Evolutionary conservation across 2,888 invertebrate genomes (phyloP).

Genomic region (Cerceris ruficornis): DNA sequence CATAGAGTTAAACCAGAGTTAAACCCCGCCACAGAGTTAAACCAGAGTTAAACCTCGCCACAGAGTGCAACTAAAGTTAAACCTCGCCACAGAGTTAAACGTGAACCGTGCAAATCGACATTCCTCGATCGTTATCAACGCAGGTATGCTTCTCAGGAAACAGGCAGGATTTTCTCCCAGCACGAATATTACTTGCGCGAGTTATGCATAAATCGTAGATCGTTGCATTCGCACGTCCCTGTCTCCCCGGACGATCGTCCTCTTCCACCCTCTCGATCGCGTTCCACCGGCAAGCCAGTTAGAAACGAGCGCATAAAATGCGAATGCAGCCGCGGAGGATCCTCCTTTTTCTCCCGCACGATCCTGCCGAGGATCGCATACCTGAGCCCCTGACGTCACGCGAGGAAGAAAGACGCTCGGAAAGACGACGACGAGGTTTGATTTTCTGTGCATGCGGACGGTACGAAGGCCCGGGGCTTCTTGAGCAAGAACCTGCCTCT

Average conservation of each 20-base stretch:
- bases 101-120: too few species aligned
- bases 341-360: slow-evolving; percentile 48
- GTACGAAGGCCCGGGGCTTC: slow-evolving; percentile 58
- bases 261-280: slow-evolving; percentile 21
- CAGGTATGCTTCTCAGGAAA: too few species aligned
- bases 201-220: background rate
- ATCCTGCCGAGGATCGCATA: slow-evolving; percentile 56
- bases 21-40: too few species aligned
- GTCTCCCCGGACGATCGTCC: slow-evolving; percentile 1
- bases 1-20: too few species aligned
- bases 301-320: slow-evolving; percentile 56
- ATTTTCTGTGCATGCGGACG: slow-evolving; percentile 53
- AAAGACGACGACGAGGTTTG: slow-evolving; percentile 37
- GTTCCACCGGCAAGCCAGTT: slow-evolving; percentile 20
- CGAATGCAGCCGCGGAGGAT: slow-evolving; percentile 50
- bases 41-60: too few species aligned
- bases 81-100: too few species aligned
- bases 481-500: slow-evolving; percentile 62
- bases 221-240: background rate
- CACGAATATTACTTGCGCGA: background rate
- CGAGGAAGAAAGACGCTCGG: slow-evolving; percentile 46
- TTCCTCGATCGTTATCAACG: too few species aligned
- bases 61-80: too few species aligned
- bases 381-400: slow-evolving; percentile 63
- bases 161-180: too few species aligned